Evolutionary conservation across 2,888 invertebrate species (phyloP).

Genomic region (Sminthurides aquaticus): DNA sequence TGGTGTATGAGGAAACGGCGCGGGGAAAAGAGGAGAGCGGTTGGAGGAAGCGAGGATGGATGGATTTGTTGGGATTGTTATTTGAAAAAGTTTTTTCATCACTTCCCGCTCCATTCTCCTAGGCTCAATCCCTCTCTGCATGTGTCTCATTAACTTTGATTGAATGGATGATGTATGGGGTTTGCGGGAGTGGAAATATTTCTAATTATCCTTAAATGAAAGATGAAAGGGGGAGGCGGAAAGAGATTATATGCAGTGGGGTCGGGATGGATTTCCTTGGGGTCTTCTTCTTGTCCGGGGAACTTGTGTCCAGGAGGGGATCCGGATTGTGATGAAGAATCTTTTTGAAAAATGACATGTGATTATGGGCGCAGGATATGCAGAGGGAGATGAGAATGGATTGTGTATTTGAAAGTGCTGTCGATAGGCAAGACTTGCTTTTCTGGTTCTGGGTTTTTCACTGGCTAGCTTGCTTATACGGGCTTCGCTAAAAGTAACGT

Average conservation of each 20-base stretch:
- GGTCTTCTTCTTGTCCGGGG: no score
- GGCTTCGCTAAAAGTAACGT: no score
- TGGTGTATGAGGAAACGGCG: neutral
- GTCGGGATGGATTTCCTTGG: no score
- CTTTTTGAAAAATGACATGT: neutral
- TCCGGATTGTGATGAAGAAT: neutral
- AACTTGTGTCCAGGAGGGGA: no score
- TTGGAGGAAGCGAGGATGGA: neutral
- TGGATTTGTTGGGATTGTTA: neutral
- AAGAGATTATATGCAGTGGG: neutral
- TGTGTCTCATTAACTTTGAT: neutral
- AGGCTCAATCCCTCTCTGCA: no score
- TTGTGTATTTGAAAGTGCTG: no score
- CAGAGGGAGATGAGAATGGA: no score
- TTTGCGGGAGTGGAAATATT: neutral
- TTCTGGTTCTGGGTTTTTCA: no score
- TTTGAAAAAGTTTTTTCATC: neutral
- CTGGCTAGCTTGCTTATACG: no score
- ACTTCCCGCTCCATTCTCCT: neutral
- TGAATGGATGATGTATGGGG: neutral
- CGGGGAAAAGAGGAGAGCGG: neutral
- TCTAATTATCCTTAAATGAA: neutral
- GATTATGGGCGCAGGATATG: no score
- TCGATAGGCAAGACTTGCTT: no score
- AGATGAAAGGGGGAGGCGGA: neutral